Conservation (phyloP, 2,888 invertebrate genomes). For the Platycheirus rosarum region DNA sequence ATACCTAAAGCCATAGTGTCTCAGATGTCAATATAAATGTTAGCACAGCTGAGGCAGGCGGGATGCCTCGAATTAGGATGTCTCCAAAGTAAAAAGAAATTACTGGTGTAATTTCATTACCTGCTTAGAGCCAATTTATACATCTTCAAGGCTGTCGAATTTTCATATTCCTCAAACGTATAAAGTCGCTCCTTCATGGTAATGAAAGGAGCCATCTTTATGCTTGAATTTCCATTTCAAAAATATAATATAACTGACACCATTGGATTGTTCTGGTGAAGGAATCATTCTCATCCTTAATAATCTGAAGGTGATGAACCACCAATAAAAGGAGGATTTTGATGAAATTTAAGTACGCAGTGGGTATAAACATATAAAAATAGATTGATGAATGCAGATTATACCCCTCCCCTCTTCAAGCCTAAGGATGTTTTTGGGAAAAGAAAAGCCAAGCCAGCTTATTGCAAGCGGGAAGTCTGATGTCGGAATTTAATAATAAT, state of each 20-base stretch:
- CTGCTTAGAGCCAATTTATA: slow-evolving; percentile 53
- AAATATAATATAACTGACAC: slow-evolving; percentile 21
- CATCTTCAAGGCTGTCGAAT: slow-evolving; percentile 17
- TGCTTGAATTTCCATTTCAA: slow-evolving; percentile 18
- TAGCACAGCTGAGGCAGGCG: background rate
- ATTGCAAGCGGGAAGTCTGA: slow-evolving; percentile 42
- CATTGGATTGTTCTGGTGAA: background rate
- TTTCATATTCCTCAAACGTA: slow-evolving; percentile 7
- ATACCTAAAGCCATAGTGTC: slow-evolving; percentile 14
- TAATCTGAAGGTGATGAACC: slow-evolving; percentile 12
- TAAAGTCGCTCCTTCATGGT: slow-evolving; percentile 15
- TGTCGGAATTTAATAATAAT: slow-evolving; percentile 49
- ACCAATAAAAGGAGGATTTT: slow-evolving; percentile 18
- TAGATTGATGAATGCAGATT: slow-evolving; percentile 18
- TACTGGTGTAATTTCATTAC: slow-evolving; percentile 59
- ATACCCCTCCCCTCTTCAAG: background rate
- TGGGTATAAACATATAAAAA: slow-evolving; percentile 27
- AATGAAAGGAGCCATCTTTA: slow-evolving; percentile 13
- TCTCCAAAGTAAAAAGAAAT: slow-evolving; percentile 45
- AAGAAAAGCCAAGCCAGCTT: slow-evolving; percentile 5
- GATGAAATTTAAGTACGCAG: slow-evolving; percentile 19
- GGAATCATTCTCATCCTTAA: slow-evolving; percentile 22
- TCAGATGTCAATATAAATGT: slow-evolving; percentile 21
- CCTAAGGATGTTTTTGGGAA: background rate
- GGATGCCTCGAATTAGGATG: slow-evolving; percentile 2